phyloP scores from a whole-genome alignment of 2,888 invertebrate species.

The Acrocera orbiculus region DNA sequence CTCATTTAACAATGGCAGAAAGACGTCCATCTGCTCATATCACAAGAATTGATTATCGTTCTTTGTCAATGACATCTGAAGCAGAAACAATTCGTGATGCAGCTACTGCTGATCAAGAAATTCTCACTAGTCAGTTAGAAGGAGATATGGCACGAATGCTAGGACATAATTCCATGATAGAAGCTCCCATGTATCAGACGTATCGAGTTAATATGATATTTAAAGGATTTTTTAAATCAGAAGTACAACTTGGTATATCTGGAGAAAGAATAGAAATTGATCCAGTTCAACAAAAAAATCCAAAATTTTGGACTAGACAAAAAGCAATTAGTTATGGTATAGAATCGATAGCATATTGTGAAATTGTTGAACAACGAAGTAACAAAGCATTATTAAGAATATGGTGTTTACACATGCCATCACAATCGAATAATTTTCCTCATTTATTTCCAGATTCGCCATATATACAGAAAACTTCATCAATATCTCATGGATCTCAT shows the following conservation, averaged over 20 bases:
- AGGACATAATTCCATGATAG: constrained; percentile 59
- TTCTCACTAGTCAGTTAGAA: constrained; percentile 16
- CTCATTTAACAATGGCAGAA: constrained; percentile 73
- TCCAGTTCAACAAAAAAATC: constrained; percentile 50
- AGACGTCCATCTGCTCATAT: constrained; percentile 29
- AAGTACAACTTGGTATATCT: constrained; percentile 73
- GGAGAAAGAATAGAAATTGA: constrained; percentile 85
- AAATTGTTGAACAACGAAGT: constrained; percentile 57
- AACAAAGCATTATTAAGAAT: constrained; percentile 57
- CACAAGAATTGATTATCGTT: constrained; percentile 24
- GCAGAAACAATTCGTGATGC: constrained; percentile 25
- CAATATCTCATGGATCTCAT: constrained; percentile 1
- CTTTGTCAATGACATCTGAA: constrained; percentile 32
- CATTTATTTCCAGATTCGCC: constrained; percentile 10
- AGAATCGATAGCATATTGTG: constrained; percentile 75
- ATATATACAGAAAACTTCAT: constrained; percentile 1
- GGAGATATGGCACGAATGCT: constrained; percentile 48
- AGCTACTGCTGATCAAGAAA: constrained; percentile 28
- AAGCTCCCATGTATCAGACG: constrained; percentile 73
- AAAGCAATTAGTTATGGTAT: constrained; percentile 73
- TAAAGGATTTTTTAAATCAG: constrained; percentile 63
- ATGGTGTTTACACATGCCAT: constrained; percentile 40
- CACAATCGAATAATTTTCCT: constrained; percentile 14
- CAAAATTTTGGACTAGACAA: constrained; percentile 48
- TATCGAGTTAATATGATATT: constrained; percentile 61